Evolutionary conservation across 2,113 vertebrate genomes (phyloP).

Genomic region (Corythaixoides concolor): DNA sequence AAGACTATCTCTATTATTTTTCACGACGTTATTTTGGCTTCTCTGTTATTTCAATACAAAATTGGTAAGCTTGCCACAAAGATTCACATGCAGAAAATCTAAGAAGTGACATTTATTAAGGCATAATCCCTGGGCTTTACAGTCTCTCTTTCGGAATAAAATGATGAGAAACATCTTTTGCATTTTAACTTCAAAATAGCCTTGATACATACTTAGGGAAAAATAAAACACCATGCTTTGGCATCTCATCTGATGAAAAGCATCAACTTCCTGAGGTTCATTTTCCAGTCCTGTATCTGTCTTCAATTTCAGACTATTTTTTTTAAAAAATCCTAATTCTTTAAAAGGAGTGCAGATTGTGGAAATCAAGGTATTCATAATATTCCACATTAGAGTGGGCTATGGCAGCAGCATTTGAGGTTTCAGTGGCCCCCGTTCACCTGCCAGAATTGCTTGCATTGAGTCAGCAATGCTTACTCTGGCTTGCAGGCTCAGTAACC

Average conservation of each 20-base stretch:
- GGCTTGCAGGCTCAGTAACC: not conserved
- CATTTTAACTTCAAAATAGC: not conserved
- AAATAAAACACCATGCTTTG: not conserved
- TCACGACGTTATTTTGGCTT: not conserved
- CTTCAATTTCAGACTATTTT: not conserved
- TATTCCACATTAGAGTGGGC: not conserved
- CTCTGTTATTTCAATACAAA: not conserved
- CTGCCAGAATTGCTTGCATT: not conserved
- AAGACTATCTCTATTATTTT: not conserved
- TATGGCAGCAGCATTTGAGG: not conserved
- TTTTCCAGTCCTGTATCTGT: not conserved
- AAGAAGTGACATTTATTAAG: not conserved
- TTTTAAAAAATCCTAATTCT: not conserved
- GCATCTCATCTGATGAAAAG: not conserved
- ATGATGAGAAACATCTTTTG: not conserved
- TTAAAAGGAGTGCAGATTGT: not conserved
- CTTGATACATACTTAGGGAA: not conserved
- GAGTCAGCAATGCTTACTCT: not conserved
- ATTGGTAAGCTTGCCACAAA: not conserved
- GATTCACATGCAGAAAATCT: not conserved
- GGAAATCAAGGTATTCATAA: not conserved
- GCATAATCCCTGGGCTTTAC: not conserved
- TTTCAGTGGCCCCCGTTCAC: not conserved
- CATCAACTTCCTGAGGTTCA: not conserved
- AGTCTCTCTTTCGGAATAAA: not conserved